phyloP scores from a whole-genome alignment of 2,888 invertebrate genomes.

The Achlya flavicornis region DNA sequence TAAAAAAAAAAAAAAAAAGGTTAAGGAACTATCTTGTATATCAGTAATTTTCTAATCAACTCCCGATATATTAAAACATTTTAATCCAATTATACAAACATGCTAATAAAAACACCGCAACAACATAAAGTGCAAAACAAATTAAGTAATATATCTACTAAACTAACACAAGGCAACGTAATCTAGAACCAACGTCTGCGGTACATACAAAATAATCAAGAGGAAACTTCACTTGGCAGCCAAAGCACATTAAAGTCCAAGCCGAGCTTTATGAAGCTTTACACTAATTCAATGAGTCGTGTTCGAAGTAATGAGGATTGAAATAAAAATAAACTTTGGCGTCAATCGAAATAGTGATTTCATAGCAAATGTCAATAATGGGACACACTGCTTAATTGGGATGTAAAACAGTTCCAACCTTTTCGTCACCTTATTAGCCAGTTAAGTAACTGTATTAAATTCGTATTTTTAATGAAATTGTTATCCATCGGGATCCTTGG shows the following conservation, averaged over 20 bases:
- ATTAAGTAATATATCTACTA: neutral
- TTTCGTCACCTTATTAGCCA: neutral
- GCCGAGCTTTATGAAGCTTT: slow-evolving; percentile 10
- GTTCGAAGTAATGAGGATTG: slow-evolving; percentile 28
- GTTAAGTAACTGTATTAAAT: no score
- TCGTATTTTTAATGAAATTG: no score
- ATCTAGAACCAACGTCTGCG: slow-evolving; percentile 3
- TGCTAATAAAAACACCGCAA: neutral
- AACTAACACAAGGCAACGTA: neutral
- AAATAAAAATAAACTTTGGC: slow-evolving; percentile 44
- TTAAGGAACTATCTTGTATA: no score
- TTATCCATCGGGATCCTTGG: no score
- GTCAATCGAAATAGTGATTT: slow-evolving; percentile 27
- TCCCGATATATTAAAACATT: no score
- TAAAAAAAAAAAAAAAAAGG: no score
- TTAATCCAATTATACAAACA: no score
- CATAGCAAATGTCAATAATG: neutral
- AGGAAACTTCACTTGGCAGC: slow-evolving; percentile 11
- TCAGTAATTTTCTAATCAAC: no score
- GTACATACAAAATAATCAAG: slow-evolving; percentile 11
- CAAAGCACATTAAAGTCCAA: slow-evolving; percentile 12
- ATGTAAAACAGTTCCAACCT: neutral
- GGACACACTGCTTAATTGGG: neutral
- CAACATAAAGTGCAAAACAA: neutral
- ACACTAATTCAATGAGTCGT: slow-evolving; percentile 16